Conservation (phyloP, 2,797 vertebrate species). For the Acrossocheilus fasciatus region DNA sequence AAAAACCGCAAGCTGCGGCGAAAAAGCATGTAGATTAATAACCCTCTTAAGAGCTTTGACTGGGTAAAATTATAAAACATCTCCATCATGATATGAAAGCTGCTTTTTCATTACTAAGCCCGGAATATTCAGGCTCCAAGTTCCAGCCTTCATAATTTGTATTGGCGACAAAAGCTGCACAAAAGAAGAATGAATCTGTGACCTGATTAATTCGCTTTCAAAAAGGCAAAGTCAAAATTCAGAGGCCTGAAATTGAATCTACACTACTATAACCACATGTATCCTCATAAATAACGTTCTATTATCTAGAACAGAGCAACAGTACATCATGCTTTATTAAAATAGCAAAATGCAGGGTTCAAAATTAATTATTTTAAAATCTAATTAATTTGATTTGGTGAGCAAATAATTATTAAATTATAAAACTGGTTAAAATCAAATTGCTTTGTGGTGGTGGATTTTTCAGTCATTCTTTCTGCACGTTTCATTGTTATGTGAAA, state of each 20-base stretch:
- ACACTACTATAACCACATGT: neutral
- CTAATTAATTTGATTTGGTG: neutral
- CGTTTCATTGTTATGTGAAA: neutral
- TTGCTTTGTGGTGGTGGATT: neutral
- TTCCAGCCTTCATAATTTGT: neutral
- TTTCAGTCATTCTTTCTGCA: neutral
- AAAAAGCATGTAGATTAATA: constrained; percentile 37
- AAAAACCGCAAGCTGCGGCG: constrained; percentile 18
- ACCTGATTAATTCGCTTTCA: constrained; percentile 16
- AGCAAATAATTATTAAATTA: too few species aligned
- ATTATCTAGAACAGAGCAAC: neutral
- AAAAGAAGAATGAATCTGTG: constrained; percentile 3
- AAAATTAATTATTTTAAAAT: too few species aligned
- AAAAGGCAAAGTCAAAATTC: neutral
- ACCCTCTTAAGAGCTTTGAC: constrained; percentile 25
- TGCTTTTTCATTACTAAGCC: constrained; percentile 3
- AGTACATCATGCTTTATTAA: neutral
- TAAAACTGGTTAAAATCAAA: neutral
- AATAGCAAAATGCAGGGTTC: neutral
- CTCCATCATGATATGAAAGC: constrained; percentile 1
- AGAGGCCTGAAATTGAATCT: constrained; percentile 7
- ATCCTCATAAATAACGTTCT: neutral
- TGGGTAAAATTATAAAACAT: constrained; percentile 42
- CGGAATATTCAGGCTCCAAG: neutral
- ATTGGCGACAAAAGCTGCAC: neutral